Percentiles rank a stretch among this genome's conserved stretches.
phyloP scores from a whole-genome alignment of 1,140 invertebrate genomes.

The Drosophila kanapiae region DNA sequence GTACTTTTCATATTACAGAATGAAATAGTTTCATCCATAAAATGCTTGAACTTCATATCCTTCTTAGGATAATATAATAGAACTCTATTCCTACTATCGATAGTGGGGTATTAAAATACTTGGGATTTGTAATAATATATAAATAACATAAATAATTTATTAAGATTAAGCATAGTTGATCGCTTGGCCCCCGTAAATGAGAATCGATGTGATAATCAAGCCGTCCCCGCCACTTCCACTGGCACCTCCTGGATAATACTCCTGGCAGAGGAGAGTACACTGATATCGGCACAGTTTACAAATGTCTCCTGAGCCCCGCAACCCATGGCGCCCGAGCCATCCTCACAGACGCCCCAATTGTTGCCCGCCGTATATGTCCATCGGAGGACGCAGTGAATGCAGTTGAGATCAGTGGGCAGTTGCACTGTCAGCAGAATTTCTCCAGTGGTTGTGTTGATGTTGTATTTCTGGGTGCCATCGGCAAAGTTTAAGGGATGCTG shows the following conservation, averaged over 20 bases:
- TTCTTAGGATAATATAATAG: too few relatives aligned
- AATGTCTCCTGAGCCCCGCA: conserved; percentile 90
- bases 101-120: not conserved
- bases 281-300: conserved; percentile 89
- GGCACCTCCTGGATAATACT: conserved; percentile 49
- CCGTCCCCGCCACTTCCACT: conserved; percentile 28
- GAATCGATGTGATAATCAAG: not conserved
- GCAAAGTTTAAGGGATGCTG: conserved; percentile 80
- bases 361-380: conserved; percentile 84
- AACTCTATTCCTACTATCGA: too few relatives aligned
- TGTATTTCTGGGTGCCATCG: conserved; percentile 42
- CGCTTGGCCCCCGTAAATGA: not conserved
- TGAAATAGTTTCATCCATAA: too few relatives aligned
- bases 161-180: conserved; percentile 38
- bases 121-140: not conserved
- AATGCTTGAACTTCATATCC: too few relatives aligned
- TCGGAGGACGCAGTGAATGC: conserved; percentile 86
- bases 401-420: conserved; percentile 52
- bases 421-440: conserved; percentile 22
- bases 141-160: conserved; percentile 13
- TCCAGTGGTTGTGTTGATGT: conserved; percentile 45
- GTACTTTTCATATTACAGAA: too few relatives aligned
- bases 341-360: conserved; percentile 86
- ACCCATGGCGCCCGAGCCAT: conserved; percentile 85
- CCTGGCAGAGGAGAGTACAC: conserved; percentile 83